Base-by-base conservation (phyloP, 1,140 invertebrate genomes). In the Phortica variegata region DNA sequence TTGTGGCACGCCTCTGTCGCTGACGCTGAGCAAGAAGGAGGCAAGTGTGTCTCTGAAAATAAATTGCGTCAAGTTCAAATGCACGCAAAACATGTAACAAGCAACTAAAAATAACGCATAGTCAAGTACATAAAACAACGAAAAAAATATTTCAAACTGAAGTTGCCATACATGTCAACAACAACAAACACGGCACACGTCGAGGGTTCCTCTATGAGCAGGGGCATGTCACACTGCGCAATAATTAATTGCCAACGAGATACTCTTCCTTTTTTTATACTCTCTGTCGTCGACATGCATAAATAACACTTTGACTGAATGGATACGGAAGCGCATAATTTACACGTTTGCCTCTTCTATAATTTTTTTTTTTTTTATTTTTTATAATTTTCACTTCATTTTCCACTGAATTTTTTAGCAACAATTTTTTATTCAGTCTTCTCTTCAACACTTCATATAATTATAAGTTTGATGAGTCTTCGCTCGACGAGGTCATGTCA, bases 31-130 rank as follows among this genome's bases (percentile, higher is more conserved):
- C n/a, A n/a, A n/a, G n/a, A n/a, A n/a, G n/a, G n/a, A n/a, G n/a
- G n/a, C n/a, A n/a, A n/a, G n/a, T n/a, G n/a, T n/a, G n/a, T 63
- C 60, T 60, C 47, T 68, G 57, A 63, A 69, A 68, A 68, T 69
- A 62, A 69, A 68, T 68, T 63, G 65, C 63, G 57, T 61, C 63
- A 68, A 68, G 63, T 68, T 68, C 63, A 68, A 47, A 69, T 65
- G 54, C 18, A 38, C 44, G 44, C 45, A 60, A 55, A 60, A 43
- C 23, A 34, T 29, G 29, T 26, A 44, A 32, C 41, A 26, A 26
- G 23, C 23, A 36, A 57, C 63, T 68, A 69, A 68, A 68, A 68
- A 68, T 69, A 68, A 63, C 58, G 63, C n/a, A n/a, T n/a, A n/a
- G n/a, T n/a, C n/a, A n/a, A n/a, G n/a, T n/a, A n/a, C 58, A 60